Evolutionary conservation across 1,140 invertebrate species (phyloP).

Genomic region (Diachasma alloeum): DNA sequence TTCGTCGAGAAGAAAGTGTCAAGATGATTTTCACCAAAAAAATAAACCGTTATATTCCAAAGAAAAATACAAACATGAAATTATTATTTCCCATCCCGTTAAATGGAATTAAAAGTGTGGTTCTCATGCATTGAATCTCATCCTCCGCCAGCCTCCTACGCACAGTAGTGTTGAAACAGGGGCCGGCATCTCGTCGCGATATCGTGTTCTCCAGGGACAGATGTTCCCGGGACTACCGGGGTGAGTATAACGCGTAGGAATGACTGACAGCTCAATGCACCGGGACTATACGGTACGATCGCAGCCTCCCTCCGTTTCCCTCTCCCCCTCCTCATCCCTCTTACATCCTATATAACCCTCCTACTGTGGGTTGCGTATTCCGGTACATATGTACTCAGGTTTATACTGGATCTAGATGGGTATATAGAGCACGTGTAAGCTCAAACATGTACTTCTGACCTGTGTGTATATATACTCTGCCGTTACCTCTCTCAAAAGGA

Average conservation of each 20-base stretch:
- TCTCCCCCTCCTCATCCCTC: neutral
- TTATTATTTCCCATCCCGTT: neutral
- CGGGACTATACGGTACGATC: constrained; percentile 31
- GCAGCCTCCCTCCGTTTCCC: constrained; percentile 15
- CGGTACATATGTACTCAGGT: neutral
- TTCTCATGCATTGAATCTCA: constrained; percentile 6
- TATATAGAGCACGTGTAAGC: constrained; percentile 7
- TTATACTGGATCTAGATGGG: neutral
- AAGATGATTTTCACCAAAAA: neutral
- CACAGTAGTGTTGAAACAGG: neutral
- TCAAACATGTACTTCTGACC: constrained; percentile 9
- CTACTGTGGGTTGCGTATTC: constrained; percentile 1
- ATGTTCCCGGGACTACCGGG: constrained; percentile 30
- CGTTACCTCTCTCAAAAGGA: neutral
- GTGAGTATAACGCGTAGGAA: constrained; percentile 32
- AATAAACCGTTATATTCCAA: neutral
- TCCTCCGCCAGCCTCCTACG: constrained; percentile 8
- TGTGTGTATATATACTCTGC: neutral
- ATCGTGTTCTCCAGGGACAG: constrained; percentile 38
- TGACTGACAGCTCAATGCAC: constrained; percentile 42
- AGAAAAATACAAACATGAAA: neutral
- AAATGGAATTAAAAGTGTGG: neutral
- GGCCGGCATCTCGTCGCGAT: constrained; percentile 24
- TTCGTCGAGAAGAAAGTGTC: too few species aligned
- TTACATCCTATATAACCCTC: neutral